Conservation (phyloP, 2,113 vertebrate species). For the Isichthys henryi region DNA sequence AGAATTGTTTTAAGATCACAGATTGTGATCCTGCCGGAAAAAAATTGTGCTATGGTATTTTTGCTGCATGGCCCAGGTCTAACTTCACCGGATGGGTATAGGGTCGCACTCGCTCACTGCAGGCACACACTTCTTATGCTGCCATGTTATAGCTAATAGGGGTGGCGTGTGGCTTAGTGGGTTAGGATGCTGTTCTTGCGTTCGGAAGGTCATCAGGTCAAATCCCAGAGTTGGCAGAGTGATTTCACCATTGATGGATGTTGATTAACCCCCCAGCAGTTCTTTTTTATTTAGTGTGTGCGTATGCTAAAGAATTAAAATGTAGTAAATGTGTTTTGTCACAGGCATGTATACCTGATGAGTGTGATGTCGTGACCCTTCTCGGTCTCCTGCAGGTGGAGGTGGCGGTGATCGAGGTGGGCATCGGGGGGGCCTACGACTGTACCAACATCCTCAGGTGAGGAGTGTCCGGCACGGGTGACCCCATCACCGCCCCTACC, state of each 20-base stretch:
- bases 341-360: not conserved
- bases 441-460: conserved; percentile 93
- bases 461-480: not conserved
- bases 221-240: not conserved
- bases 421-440: conserved; percentile 89
- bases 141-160: not conserved
- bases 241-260: not conserved
- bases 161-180: not conserved
- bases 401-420: conserved; percentile 84
- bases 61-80: not conserved
- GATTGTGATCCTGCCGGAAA: not conserved
- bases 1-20: not conserved
- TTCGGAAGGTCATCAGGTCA: not conserved
- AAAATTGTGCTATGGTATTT: not conserved
- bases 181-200: not conserved
- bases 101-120: not conserved
- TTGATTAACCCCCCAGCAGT: not conserved
- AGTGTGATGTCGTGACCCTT: not conserved
- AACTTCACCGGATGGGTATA: not conserved
- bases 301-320: not conserved
- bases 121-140: not conserved
- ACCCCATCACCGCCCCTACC: not conserved
- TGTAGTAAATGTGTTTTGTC: not conserved
- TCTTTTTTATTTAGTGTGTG: not conserved
- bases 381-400: conserved; percentile 66